phyloP scores from a whole-genome alignment of 2,113 vertebrate species.

The Xyliphius kryptos region DNA sequence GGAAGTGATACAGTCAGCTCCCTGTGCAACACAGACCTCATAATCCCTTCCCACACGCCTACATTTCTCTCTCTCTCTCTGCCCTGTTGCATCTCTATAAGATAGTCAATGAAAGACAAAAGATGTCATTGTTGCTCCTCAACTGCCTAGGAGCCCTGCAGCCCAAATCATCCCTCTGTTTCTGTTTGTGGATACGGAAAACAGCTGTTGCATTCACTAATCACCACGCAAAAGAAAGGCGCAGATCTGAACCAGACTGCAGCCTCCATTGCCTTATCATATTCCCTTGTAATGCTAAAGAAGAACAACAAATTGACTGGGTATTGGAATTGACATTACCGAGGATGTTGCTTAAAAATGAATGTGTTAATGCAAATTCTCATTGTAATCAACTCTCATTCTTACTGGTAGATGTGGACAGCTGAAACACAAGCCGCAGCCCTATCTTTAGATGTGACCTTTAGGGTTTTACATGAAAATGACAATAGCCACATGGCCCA shows the following conservation, averaged over 20 bases:
- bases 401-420: too few relatives aligned
- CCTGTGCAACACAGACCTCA: constrained; percentile 36
- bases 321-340: too few relatives aligned
- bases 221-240: constrained; percentile 63
- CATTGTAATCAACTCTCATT: too few relatives aligned
- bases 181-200: constrained; percentile 51
- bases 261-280: constrained; percentile 5
- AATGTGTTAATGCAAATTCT: too few relatives aligned
- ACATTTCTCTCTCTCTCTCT: constrained; percentile 21
- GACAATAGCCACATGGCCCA: too few relatives aligned
- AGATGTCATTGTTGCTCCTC: constrained; percentile 56
- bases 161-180: constrained; percentile 45
- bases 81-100: constrained; percentile 26
- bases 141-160: constrained; percentile 54
- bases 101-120: constrained; percentile 52
- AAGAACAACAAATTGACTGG: too few relatives aligned
- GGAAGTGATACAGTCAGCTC: constrained; percentile 37
- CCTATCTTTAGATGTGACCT: too few relatives aligned
- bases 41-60: constrained; percentile 18
- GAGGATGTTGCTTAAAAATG: too few relatives aligned
- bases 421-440: too few relatives aligned
- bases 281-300: background rate
- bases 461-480: too few relatives aligned
- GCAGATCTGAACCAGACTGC: constrained; percentile 33
- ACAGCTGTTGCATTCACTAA: constrained; percentile 66